Percentiles rank a stretch among this genome's conserved stretches.
phyloP scores from a whole-genome alignment of 2,888 invertebrate species.

The Lycocerus yunnanus region DNA sequence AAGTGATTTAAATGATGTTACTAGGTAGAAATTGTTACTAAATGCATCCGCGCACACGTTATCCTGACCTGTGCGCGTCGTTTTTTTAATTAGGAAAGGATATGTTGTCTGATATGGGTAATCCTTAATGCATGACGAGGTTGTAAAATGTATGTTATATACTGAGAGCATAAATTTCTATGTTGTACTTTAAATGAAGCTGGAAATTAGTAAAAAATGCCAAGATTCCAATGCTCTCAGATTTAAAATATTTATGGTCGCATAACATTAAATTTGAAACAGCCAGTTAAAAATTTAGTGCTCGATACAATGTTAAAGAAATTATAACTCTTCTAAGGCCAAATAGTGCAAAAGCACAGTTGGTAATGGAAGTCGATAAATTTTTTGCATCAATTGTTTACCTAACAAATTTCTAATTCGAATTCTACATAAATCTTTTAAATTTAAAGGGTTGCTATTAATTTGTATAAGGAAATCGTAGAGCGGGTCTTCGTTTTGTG shows the following conservation, averaged over 20 bases:
- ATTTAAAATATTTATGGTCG: not conserved
- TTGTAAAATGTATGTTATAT: not conserved
- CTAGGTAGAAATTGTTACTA: too few relatives aligned
- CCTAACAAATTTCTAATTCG: constrained; percentile 58
- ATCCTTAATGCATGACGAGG: not conserved
- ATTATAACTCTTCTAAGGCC: constrained; percentile 59
- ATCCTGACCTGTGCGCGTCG: not conserved
- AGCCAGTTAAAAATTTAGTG: not conserved
- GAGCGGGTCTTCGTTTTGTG: constrained; percentile 44
- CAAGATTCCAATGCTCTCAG: not conserved
- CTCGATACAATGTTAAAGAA: not conserved
- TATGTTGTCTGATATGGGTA: not conserved
- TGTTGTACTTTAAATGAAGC: not conserved
- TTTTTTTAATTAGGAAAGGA: not conserved
- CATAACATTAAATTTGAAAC: not conserved
- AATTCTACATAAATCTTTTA: constrained; percentile 64
- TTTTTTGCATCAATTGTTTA: constrained; percentile 48
- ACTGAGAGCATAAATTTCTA: not conserved
- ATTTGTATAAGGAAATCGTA: constrained; percentile 47
- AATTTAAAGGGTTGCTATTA: constrained; percentile 57
- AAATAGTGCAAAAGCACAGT: constrained; percentile 61
- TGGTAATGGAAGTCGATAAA: constrained; percentile 62
- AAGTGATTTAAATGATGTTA: too few relatives aligned
- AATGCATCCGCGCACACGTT: not conserved
- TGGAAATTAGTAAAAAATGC: not conserved